These are phyloP conservation scores for Polyodon spathula DNA, from an alignment of 2,113 vertebrate species.

Conservation along the genomic window DNA sequence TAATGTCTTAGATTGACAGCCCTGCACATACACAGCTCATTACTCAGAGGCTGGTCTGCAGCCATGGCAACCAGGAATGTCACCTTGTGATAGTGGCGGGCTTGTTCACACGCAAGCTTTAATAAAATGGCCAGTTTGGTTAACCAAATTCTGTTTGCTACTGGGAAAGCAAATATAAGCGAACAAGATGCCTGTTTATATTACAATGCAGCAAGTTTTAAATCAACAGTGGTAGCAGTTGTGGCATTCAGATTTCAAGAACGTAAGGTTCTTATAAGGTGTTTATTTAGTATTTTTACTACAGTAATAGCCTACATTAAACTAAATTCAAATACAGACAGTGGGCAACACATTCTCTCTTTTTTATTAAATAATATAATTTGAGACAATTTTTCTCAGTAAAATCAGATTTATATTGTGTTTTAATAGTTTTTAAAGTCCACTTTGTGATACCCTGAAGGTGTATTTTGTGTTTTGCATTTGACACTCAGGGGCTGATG, in stretches of 20 bases:
- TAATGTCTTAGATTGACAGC: slow-evolving; percentile 1
- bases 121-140: slow-evolving; percentile 6
- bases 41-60: background rate
- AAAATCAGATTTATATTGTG: too few relatives aligned
- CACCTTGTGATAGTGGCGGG: background rate
- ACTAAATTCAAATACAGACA: too few relatives aligned
- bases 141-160: slow-evolving; percentile 7
- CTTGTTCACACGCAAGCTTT: slow-evolving; percentile 3
- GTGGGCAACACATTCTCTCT: too few relatives aligned
- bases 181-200: slow-evolving; percentile 5
- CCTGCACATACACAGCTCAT: background rate
- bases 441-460: too few relatives aligned
- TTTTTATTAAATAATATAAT: too few relatives aligned
- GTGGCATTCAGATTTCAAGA: background rate
- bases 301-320: too few relatives aligned
- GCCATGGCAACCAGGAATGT: background rate
- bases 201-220: background rate
- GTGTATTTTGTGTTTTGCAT: too few relatives aligned
- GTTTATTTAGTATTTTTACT: too few relatives aligned
- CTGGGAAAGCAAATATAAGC: slow-evolving; percentile 10
- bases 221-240: background rate
- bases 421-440: too few relatives aligned
- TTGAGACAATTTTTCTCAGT: too few relatives aligned
- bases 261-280: too few relatives aligned
- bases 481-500: too few relatives aligned